These are phyloP conservation scores for Eumaeus atala DNA, from an alignment of 1,140 invertebrate species.

Conservation along the genomic window DNA sequence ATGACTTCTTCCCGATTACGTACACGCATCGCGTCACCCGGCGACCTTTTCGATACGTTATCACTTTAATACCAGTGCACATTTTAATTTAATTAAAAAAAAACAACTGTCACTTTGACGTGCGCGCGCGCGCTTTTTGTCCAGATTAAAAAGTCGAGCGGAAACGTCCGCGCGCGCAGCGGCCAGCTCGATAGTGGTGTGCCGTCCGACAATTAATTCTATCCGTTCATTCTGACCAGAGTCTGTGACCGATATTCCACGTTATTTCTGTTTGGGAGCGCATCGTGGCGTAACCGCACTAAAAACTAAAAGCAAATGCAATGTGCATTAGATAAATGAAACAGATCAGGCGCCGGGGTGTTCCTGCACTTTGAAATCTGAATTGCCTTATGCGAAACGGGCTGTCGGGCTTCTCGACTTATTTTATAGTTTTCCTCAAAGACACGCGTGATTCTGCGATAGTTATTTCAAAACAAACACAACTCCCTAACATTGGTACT, in stretches of 20 bases:
- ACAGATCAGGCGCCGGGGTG: constrained; percentile 35
- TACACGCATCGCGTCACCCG: constrained; percentile 35
- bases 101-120: constrained; percentile 29
- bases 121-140: constrained; percentile 43
- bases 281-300: constrained; percentile 63
- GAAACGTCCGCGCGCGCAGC: constrained; percentile 59
- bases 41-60: constrained; percentile 32
- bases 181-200: constrained; percentile 60
- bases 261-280: constrained; percentile 64
- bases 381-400: too few species aligned
- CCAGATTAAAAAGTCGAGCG: constrained; percentile 40
- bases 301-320: constrained; percentile 69
- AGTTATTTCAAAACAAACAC: too few species aligned
- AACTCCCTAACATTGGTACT: too few species aligned
- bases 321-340: constrained; percentile 66
- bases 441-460: too few species aligned
- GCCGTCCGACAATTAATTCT: constrained; percentile 60
- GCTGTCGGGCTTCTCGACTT: too few species aligned
- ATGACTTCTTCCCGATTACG: constrained; percentile 61
- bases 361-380: neutral
- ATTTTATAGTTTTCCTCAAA: too few species aligned
- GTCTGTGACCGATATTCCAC: constrained; percentile 70
- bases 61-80: constrained; percentile 16
- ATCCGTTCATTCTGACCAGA: constrained; percentile 51
- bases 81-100: constrained; percentile 21